phyloP scores from a whole-genome alignment of 2,113 vertebrate genomes.

The Sturnira hondurensis region DNA sequence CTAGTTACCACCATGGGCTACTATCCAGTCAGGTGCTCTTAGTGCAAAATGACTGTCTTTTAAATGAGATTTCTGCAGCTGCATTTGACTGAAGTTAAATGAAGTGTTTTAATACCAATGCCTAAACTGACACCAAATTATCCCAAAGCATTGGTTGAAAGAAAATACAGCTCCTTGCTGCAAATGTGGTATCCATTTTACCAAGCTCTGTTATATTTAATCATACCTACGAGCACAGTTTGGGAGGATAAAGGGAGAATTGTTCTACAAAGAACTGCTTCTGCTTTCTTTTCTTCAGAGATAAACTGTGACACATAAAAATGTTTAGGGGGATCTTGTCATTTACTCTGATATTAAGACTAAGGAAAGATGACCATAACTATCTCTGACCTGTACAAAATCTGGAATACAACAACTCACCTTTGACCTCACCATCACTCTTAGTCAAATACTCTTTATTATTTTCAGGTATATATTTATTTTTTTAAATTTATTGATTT shows the following conservation, averaged over 20 bases:
- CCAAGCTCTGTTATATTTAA: conserved; percentile 63
- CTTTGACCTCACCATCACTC: conserved; percentile 30
- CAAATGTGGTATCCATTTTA: conserved; percentile 72
- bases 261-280: not conserved
- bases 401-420: not conserved
- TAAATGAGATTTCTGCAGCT: conserved; percentile 53
- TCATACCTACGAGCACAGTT: not conserved
- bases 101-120: conserved; percentile 67
- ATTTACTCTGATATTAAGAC: not conserved
- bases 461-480: not conserved
- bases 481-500: no score
- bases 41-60: conserved; percentile 65
- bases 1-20: not conserved
- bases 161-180: conserved; percentile 52
- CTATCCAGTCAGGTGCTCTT: not conserved
- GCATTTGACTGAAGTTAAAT: conserved; percentile 30
- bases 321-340: not conserved
- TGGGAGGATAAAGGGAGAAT: not conserved
- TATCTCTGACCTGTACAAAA: not conserved
- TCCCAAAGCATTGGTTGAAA: conserved; percentile 50
- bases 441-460: conserved; percentile 7
- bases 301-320: not conserved
- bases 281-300: not conserved
- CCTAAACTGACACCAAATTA: conserved; percentile 76
- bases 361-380: not conserved